These are phyloP conservation scores for Trachythela sp. DNA, from an alignment of 64 coral and sea anemone species.

Conservation along the genomic window DNA sequence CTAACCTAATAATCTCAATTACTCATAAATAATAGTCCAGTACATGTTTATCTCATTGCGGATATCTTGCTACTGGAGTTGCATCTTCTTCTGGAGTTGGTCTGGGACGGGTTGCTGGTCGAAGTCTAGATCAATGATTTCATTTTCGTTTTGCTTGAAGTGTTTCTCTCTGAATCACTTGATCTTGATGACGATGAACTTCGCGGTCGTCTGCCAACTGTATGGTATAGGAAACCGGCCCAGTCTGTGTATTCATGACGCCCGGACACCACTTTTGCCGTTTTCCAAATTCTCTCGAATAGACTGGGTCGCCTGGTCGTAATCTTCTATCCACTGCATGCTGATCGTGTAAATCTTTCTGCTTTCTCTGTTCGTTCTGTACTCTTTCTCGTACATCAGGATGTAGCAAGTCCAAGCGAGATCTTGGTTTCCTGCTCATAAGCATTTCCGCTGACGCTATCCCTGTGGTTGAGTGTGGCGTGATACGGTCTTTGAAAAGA, in stretches of 20 bases:
- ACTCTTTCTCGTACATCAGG: too few species aligned
- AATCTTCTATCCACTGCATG: too few species aligned
- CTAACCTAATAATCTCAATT: background rate
- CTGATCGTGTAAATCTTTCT: too few species aligned
- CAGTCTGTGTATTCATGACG: background rate
- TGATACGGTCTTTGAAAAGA: too few species aligned
- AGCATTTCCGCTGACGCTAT: background rate
- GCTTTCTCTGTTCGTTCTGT: too few species aligned
- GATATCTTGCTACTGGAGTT: background rate
- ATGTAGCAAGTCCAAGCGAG: too few species aligned
- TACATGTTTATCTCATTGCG: background rate
- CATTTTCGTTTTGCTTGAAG: background rate
- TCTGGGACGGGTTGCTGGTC: background rate
- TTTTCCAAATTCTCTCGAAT: too few species aligned
- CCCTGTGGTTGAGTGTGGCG: too few species aligned
- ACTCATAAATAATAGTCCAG: background rate
- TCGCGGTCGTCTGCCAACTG: too few species aligned
- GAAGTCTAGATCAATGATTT: background rate
- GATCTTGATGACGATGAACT: constrained; percentile 5
- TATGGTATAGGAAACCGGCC: background rate
- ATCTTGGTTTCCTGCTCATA: background rate
- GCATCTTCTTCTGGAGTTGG: background rate
- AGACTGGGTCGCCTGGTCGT: too few species aligned
- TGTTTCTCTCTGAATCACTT: background rate
- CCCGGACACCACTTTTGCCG: background rate